A percentile compares a stretch with the other conserved stretches of the same genome.
Evolutionary conservation across 2,888 invertebrate species (phyloP).

Genomic region (Microchrysa polita): DNA sequence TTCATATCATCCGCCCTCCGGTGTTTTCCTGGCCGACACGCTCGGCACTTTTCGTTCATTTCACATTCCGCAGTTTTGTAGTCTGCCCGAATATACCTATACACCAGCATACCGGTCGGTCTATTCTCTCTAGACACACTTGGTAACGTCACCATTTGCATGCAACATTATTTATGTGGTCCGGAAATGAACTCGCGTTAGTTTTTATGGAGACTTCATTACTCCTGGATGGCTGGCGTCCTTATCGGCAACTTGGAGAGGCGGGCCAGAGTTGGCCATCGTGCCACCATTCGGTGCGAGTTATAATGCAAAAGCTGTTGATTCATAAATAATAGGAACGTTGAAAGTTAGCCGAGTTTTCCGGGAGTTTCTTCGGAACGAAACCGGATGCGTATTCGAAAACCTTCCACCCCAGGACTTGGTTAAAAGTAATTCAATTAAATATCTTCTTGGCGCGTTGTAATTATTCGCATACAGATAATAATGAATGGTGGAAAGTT

Average conservation of each 20-base stretch:
- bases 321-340: conserved; percentile 30
- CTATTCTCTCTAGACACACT: conserved; percentile 5
- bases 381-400: background rate
- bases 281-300: background rate
- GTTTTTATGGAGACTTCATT: conserved; percentile 41
- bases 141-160: conserved; percentile 36
- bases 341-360: conserved; percentile 6
- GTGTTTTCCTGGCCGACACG: too few species aligned
- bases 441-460: background rate
- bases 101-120: background rate
- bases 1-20: too few species aligned
- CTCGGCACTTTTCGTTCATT: too few species aligned
- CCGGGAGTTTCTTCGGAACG: background rate
- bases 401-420: background rate
- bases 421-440: background rate
- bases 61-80: background rate
- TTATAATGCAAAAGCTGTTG: conserved; percentile 19
- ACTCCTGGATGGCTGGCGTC: conserved; percentile 26
- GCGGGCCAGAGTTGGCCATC: background rate
- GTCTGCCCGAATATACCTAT: background rate
- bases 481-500: background rate
- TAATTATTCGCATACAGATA: background rate
- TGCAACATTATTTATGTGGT: conserved; percentile 44
- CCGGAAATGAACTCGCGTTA: conserved; percentile 43
- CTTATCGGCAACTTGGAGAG: conserved; percentile 26